phyloP scores from a whole-genome alignment of 2,888 invertebrate genomes.

The Diadegma fenestrale region DNA sequence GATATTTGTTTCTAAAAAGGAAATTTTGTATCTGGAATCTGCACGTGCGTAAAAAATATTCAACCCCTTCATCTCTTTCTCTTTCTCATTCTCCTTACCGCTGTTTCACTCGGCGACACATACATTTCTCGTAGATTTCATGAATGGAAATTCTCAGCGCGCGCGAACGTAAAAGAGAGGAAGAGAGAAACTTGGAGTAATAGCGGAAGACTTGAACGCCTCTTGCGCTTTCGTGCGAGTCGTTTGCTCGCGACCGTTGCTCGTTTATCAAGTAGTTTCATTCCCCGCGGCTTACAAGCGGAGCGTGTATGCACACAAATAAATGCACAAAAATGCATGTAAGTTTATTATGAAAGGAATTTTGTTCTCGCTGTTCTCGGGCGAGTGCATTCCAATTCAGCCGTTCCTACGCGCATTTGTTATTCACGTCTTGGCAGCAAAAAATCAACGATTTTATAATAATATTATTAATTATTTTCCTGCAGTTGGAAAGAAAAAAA shows the following conservation, averaged over 20 bases:
- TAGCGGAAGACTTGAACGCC: constrained; percentile 36
- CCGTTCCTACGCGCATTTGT: background rate
- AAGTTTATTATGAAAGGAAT: constrained; percentile 9
- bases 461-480: background rate
- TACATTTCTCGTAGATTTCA: constrained; percentile 53
- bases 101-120: background rate
- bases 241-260: constrained; percentile 42
- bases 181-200: constrained; percentile 48
- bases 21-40: constrained; percentile 1
- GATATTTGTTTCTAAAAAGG: background rate
- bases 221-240: constrained; percentile 45
- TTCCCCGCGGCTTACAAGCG: constrained; percentile 43
- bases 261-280: constrained; percentile 62
- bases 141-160: constrained; percentile 63
- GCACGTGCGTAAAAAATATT: constrained; percentile 36
- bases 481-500: background rate
- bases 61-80: background rate
- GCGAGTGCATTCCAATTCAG: constrained; percentile 1
- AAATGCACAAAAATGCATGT: background rate
- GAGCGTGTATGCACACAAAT: constrained; percentile 10
- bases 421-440: background rate
- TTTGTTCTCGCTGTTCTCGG: constrained; percentile 4
- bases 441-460: background rate
- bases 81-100: background rate
- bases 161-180: constrained; percentile 42